phyloP scores from a whole-genome alignment of 1,140 invertebrate genomes.

The Listronotus bonariensis region DNA sequence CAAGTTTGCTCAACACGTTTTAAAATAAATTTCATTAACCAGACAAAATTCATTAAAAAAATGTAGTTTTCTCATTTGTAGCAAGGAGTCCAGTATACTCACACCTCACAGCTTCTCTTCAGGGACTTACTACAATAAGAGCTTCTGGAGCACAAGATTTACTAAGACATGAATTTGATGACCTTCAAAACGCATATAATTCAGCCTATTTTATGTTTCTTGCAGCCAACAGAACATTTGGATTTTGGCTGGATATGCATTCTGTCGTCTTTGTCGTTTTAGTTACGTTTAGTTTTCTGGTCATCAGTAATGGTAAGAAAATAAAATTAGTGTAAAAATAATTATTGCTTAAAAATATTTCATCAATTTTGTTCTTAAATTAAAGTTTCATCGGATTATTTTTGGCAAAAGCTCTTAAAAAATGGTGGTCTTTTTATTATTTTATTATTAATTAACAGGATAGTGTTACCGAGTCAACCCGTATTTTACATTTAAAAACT shows the following conservation, averaged over 20 bases:
- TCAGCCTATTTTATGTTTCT: conserved; percentile 71
- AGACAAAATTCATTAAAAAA: too few species aligned
- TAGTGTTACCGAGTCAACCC: too few species aligned
- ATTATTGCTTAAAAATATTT: too few species aligned
- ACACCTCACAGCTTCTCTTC: conserved; percentile 77
- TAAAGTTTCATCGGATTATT: not conserved
- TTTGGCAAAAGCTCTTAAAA: too few species aligned
- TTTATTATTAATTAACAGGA: too few species aligned
- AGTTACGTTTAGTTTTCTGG: conserved; percentile 63
- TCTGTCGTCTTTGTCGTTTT: conserved; percentile 69
- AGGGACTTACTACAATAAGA: conserved; percentile 81
- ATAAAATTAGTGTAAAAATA: not conserved
- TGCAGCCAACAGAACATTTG: conserved; percentile 65
- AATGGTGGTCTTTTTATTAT: too few species aligned
- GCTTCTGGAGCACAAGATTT: conserved; percentile 70
- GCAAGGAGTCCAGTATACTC: conserved; percentile 82
- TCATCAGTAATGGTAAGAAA: conserved; percentile 55
- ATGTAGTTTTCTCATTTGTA: too few species aligned
- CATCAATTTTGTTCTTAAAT: not conserved
- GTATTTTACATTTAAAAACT: too few species aligned
- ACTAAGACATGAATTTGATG: conserved; percentile 74
- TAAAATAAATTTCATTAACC: too few species aligned
- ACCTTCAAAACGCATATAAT: conserved; percentile 62
- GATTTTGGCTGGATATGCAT: conserved; percentile 67
- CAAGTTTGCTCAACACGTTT: too few species aligned